Evolutionary conservation across 2,797 vertebrate species (phyloP).

Genomic region (Crotalus adamanteus): DNA sequence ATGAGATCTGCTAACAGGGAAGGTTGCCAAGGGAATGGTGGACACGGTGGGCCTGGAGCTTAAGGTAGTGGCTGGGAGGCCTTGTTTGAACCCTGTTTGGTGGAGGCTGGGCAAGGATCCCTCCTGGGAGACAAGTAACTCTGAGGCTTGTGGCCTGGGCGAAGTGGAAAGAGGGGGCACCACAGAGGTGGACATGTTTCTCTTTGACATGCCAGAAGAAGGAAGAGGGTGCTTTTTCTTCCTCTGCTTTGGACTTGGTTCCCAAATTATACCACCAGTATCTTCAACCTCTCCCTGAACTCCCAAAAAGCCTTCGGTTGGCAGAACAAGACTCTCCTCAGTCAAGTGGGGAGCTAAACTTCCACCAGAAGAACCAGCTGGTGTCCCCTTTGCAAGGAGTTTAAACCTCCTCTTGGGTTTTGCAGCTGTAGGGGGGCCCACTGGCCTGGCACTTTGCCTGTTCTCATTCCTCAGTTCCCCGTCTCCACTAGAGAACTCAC

Average conservation of each 20-base stretch:
- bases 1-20: too few relatives aligned
- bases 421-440: background rate
- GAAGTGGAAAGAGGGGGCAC: background rate
- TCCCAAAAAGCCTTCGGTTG: background rate
- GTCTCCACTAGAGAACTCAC: background rate
- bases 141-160: background rate
- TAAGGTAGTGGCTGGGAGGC: background rate
- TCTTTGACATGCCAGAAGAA: background rate
- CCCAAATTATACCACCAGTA: background rate
- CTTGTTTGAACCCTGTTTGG: background rate
- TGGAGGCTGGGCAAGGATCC: background rate
- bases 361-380: accelerated
- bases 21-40: background rate
- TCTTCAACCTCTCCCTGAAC: background rate
- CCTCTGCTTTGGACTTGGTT: too few relatives aligned
- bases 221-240: background rate
- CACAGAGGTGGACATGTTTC: background rate
- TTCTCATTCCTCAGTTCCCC: accelerated
- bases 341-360: background rate
- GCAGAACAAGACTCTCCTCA: background rate
- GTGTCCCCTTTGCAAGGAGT: background rate
- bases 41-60: conserved; percentile 9
- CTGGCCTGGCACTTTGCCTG: accelerated
- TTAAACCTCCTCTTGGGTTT: background rate
- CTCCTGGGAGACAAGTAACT: background rate